These are phyloP conservation scores for Meiosimyza platycephala DNA, from an alignment of 2,888 invertebrate species.

Conservation along the genomic window DNA sequence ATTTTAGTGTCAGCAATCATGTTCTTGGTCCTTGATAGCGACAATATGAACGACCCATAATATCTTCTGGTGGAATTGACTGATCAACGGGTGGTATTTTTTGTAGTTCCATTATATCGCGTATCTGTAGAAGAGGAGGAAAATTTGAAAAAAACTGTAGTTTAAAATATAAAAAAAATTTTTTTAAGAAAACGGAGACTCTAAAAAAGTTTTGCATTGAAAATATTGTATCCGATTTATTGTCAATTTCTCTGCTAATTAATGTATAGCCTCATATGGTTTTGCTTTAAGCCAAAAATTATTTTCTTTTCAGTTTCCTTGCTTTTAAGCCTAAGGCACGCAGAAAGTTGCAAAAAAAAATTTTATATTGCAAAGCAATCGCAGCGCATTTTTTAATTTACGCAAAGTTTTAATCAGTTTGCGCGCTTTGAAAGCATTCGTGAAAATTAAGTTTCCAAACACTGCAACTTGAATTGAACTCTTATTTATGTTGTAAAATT, in stretches of 20 bases:
- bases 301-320: background rate
- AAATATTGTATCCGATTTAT: background rate
- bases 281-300: background rate
- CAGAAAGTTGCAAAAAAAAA: background rate
- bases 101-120: constrained; percentile 71
- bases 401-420: background rate
- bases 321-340: background rate
- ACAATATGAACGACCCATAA: constrained; percentile 72
- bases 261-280: constrained; percentile 2
- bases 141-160: background rate
- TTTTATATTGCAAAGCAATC: background rate
- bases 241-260: background rate
- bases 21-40: constrained; percentile 69
- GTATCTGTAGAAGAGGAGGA: constrained; percentile 64
- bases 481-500: constrained; percentile 10
- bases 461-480: constrained; percentile 48
- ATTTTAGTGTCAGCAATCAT: constrained; percentile 56
- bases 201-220: constrained; percentile 9
- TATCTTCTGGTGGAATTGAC: constrained; percentile 71
- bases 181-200: too few species aligned
- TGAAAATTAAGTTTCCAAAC: constrained; percentile 29
- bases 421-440: background rate
- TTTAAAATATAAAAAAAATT: too few species aligned
- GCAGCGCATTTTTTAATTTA: background rate
- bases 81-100: constrained; percentile 72